Conservation (phyloP, 2,797 vertebrate species). For the Gallirallus australis region DNA sequence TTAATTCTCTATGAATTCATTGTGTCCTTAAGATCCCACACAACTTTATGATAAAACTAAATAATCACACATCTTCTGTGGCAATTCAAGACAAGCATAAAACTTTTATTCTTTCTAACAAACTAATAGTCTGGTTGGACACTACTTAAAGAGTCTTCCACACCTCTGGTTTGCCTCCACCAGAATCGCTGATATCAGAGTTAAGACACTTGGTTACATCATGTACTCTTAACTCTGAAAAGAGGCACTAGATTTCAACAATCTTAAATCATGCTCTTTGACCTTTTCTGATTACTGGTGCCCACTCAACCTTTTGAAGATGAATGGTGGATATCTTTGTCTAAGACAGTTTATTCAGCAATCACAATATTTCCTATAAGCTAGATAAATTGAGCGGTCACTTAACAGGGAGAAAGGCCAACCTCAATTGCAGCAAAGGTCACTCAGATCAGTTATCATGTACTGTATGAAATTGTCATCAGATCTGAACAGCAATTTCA, state of each 20-base stretch:
- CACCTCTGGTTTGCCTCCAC: not conserved
- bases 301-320: slow-evolving; percentile 73
- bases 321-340: slow-evolving; percentile 73
- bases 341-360: slow-evolving; percentile 76
- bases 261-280: slow-evolving; percentile 67
- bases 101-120: not conserved
- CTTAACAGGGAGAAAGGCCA: slow-evolving; percentile 77
- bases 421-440: slow-evolving; percentile 76
- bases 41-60: not conserved
- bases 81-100: not conserved
- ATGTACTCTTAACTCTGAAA: not conserved
- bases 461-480: slow-evolving; percentile 80
- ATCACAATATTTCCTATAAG: slow-evolving; percentile 77
- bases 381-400: slow-evolving; percentile 82
- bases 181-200: not conserved
- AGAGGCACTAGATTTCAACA: slow-evolving; percentile 50
- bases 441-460: slow-evolving; percentile 68
- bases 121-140: not conserved
- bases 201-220: not conserved
- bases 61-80: fast-evolving
- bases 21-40: not conserved
- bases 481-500: slow-evolving; percentile 68
- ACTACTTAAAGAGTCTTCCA: not conserved
- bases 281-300: slow-evolving; percentile 72
- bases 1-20: not conserved